Evolutionary conservation across 2,888 invertebrate genomes (phyloP).

Genomic region (Cerceris rybyensis): DNA sequence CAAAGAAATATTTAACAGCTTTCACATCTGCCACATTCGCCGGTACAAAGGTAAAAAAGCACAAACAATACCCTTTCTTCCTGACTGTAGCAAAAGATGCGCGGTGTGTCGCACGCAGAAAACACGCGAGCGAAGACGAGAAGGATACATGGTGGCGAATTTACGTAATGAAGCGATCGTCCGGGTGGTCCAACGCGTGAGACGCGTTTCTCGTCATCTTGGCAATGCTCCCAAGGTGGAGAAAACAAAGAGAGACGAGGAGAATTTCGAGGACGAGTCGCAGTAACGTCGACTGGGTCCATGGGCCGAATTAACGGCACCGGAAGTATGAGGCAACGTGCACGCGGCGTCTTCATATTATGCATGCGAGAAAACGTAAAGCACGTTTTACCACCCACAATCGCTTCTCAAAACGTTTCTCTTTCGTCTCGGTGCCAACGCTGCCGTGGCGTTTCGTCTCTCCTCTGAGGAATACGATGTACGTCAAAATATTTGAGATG

Average conservation of each 20-base stretch:
- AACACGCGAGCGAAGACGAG: slow-evolving; percentile 27
- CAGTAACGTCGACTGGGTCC: slow-evolving; percentile 41
- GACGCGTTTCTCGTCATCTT: slow-evolving; percentile 44
- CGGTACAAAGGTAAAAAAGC: background rate
- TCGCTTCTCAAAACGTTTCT: slow-evolving; percentile 49
- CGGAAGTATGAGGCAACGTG: slow-evolving; percentile 51
- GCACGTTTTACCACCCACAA: slow-evolving; percentile 59
- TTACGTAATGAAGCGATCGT: slow-evolving; percentile 73
- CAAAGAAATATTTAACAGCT: too few species aligned
- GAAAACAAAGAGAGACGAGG: slow-evolving; percentile 52
- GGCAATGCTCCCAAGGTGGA: slow-evolving; percentile 57
- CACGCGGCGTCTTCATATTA: slow-evolving; percentile 49
- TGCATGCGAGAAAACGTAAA: slow-evolving; percentile 50
- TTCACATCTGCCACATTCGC: too few species aligned
- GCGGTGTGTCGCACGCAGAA: background rate
- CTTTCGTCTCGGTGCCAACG: slow-evolving; percentile 44
- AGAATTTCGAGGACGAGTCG: slow-evolving; percentile 41
- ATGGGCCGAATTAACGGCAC: slow-evolving; percentile 62
- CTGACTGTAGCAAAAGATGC: background rate
- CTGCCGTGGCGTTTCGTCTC: slow-evolving; percentile 22
- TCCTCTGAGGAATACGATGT: slow-evolving; percentile 44
- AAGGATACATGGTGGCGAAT: slow-evolving; percentile 55
- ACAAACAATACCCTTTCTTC: background rate
- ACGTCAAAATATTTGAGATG: slow-evolving; percentile 54
- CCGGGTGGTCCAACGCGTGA: slow-evolving; percentile 71